Percentiles rank a stretch among this genome's conserved stretches.
Evolutionary conservation across 1,140 invertebrate species (phyloP).

Genomic region (Sycobia sp.): DNA sequence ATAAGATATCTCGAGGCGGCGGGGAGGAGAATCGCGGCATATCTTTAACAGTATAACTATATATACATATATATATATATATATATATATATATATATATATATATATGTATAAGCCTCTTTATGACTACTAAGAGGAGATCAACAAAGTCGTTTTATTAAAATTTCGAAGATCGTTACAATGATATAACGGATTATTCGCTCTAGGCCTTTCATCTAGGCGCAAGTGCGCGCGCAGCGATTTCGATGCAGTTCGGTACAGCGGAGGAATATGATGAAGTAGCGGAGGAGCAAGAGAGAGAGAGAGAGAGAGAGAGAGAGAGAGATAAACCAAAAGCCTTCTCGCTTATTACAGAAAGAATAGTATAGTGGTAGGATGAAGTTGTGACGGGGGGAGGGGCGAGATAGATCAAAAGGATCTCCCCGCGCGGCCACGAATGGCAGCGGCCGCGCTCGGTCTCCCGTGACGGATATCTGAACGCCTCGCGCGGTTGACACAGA

Average conservation of each 20-base stretch:
- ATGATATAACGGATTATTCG: background rate
- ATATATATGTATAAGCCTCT: no score
- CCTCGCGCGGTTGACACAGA: conserved; percentile 46
- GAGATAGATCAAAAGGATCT: background rate
- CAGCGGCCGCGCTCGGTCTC: conserved; percentile 23
- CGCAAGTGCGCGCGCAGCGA: background rate
- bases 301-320: background rate
- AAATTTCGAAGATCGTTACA: background rate
- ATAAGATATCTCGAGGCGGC: no score
- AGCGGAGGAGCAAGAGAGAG: background rate
- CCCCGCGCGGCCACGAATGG: background rate
- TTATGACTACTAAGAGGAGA: no score
- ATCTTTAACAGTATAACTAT: no score
- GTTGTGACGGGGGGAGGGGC: no score
- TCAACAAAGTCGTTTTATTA: background rate
- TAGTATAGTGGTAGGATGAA: no score
- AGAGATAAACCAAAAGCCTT: no score
- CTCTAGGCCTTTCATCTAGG: background rate
- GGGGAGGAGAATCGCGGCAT: no score
- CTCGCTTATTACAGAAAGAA: no score
- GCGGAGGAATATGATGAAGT: background rate
- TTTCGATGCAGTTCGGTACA: background rate
- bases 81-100: no score
- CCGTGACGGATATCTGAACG: conserved; percentile 40
- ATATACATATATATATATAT: no score